A percentile compares a stretch with the other conserved stretches of the same genome.
phyloP scores from a whole-genome alignment of 2,888 invertebrate genomes.

The Cephus pulcher region DNA sequence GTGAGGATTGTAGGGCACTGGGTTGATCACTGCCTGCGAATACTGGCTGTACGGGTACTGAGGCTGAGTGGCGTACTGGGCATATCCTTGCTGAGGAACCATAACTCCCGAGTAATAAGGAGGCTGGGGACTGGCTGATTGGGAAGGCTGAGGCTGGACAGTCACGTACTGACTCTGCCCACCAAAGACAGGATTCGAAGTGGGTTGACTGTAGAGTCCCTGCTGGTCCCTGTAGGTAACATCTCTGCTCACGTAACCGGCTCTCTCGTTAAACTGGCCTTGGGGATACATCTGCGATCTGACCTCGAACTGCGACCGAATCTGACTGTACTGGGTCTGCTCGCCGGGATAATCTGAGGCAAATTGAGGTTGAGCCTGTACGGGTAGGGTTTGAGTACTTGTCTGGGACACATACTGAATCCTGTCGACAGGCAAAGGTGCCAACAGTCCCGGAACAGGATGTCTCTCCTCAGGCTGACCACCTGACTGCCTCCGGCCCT shows the following conservation, averaged over 20 bases:
- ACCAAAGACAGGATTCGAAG: constrained; percentile 47
- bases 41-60: constrained; percentile 58
- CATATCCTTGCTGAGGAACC: constrained; percentile 34
- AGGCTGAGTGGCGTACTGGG: constrained; percentile 41
- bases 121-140: constrained; percentile 57
- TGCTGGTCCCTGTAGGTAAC: constrained; percentile 52
- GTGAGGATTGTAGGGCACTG: constrained; percentile 54
- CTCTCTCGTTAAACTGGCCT: constrained; percentile 42
- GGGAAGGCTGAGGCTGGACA: constrained; percentile 53
- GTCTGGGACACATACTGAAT: constrained; percentile 56
- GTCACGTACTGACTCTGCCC: constrained; percentile 57
- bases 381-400: constrained; percentile 55
- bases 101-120: constrained; percentile 55
- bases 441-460: constrained; percentile 44
- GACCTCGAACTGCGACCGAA: constrained; percentile 55
- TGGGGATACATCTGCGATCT: constrained; percentile 56
- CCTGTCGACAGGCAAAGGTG: constrained; percentile 44
- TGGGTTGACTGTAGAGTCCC: constrained; percentile 47
- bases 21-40: constrained; percentile 59
- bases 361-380: constrained; percentile 59
- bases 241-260: constrained; percentile 59
- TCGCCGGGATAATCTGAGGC: constrained; percentile 50
- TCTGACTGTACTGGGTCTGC: constrained; percentile 53
- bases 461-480: constrained; percentile 54
- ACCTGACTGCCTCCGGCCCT: constrained; percentile 43